A percentile compares a stretch with the other conserved stretches of the same genome.
Evolutionary conservation across 2,797 vertebrate genomes (phyloP).

Genomic region (Leptodactylus fallax): DNA sequence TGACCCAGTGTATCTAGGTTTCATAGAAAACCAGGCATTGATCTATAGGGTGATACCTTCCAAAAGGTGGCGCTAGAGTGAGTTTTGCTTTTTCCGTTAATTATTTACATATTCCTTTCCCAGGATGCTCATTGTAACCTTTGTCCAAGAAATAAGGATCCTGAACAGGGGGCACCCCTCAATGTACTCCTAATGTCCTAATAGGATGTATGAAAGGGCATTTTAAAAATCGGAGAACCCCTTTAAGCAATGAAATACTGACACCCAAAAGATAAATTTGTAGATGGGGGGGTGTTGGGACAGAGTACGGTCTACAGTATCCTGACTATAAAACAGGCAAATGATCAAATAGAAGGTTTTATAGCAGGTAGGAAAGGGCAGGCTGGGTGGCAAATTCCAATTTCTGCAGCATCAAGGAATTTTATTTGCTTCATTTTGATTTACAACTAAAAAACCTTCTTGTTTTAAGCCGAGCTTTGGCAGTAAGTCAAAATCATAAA

Average conservation of each 20-base stretch:
- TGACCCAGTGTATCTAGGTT: too few relatives aligned
- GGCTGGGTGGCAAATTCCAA: slow-evolving; percentile 50
- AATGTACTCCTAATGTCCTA: too few relatives aligned
- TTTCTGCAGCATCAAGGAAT: slow-evolving; percentile 20
- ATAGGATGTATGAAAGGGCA: too few relatives aligned
- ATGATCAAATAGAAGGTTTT: slow-evolving; percentile 35
- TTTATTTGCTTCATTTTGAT: slow-evolving; percentile 49
- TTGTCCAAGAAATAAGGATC: too few relatives aligned
- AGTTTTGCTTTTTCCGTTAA: too few relatives aligned
- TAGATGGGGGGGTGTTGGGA: not conserved
- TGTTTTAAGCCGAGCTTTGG: slow-evolving; percentile 24
- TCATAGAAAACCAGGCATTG: too few relatives aligned
- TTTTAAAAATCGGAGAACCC: too few relatives aligned
- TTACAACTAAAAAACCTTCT: slow-evolving; percentile 41
- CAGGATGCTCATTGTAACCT: too few relatives aligned
- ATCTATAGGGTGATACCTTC: too few relatives aligned
- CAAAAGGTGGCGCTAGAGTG: too few relatives aligned
- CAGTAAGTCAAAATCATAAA: slow-evolving; percentile 23
- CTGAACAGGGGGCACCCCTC: too few relatives aligned
- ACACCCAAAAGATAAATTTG: not conserved
- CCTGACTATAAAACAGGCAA: slow-evolving; percentile 12
- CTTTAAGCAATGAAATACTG: not conserved
- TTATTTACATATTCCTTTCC: too few relatives aligned
- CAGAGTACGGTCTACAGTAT: not conserved
- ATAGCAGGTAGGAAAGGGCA: slow-evolving; percentile 37